A percentile compares a stretch with the other conserved stretches of the same genome.
Evolutionary conservation across 2,888 invertebrate genomes (phyloP).

Genomic region (Drosophila formosana): DNA sequence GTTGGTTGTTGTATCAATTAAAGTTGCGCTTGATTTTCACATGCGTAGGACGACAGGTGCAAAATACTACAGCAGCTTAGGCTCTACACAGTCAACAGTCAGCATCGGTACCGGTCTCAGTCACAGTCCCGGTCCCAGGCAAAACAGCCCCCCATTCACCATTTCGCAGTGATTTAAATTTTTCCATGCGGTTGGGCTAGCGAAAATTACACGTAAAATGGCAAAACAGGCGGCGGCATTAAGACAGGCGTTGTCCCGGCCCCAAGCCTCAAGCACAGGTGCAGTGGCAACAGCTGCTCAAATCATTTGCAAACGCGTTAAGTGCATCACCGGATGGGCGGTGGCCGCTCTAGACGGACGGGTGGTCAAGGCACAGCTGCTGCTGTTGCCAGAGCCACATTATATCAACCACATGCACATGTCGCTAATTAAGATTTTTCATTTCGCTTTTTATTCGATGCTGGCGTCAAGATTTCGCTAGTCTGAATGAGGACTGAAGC

Average conservation of each 20-base stretch:
- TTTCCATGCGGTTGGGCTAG: conserved; percentile 66
- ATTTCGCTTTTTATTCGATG: conserved; percentile 51
- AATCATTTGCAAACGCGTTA: conserved; percentile 78
- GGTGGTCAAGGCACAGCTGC: conserved; percentile 36
- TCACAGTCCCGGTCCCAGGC: conserved; percentile 13
- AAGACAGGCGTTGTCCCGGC: conserved; percentile 31
- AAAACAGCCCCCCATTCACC: conserved; percentile 35
- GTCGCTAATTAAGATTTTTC: conserved; percentile 61
- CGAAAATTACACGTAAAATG: conserved; percentile 54
- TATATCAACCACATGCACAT: conserved; percentile 16
- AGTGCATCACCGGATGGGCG: conserved; percentile 76
- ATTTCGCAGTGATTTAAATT: conserved; percentile 70
- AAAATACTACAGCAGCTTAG: conserved; percentile 73
- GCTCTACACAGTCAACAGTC: background rate
- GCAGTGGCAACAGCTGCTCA: conserved; percentile 68
- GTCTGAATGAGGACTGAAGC: conserved; percentile 28
- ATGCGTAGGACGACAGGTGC: conserved; percentile 80
- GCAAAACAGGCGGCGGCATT: conserved; percentile 57
- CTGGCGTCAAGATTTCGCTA: conserved; percentile 12
- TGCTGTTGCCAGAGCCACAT: conserved; percentile 23
- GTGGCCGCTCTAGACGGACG: conserved; percentile 42
- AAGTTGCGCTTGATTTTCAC: conserved; percentile 78
- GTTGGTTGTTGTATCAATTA: conserved; percentile 71
- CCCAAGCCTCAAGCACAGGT: conserved; percentile 25
- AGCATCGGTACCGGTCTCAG: conserved; percentile 22